Evolutionary conservation across 2,888 invertebrate species (phyloP).

Genomic region (Spilosoma lubricipeda): DNA sequence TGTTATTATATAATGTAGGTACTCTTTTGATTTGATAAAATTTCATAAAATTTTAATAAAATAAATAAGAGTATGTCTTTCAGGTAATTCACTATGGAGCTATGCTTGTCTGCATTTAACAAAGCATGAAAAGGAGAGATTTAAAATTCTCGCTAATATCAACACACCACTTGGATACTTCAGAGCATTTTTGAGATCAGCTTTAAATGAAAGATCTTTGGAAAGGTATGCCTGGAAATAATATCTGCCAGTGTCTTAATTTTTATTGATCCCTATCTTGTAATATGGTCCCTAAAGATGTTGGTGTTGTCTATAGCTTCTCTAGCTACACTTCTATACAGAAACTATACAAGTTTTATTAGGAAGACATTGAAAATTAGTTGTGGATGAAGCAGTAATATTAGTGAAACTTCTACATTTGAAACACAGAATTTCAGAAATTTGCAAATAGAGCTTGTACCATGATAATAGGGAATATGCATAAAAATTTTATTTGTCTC

Average conservation of each 20-base stretch:
- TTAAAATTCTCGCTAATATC: slow-evolving; percentile 86
- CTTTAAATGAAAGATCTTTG: slow-evolving; percentile 96
- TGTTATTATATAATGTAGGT: neutral
- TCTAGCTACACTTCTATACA: neutral
- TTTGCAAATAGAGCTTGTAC: too few species aligned
- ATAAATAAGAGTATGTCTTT: slow-evolving; percentile 39
- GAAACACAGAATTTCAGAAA: neutral
- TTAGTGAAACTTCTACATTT: neutral
- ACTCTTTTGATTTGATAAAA: neutral
- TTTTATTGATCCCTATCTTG: neutral
- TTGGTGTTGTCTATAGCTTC: neutral
- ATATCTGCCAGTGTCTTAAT: neutral
- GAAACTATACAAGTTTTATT: too few species aligned
- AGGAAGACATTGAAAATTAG: neutral
- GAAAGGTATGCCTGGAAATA: slow-evolving; percentile 83
- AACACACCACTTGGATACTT: slow-evolving; percentile 90
- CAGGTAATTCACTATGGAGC: slow-evolving; percentile 90
- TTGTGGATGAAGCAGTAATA: neutral
- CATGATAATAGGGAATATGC: too few species aligned
- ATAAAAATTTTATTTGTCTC: too few species aligned
- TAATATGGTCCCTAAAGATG: neutral
- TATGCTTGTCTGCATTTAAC: slow-evolving; percentile 93
- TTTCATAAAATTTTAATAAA: neutral
- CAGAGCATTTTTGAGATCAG: slow-evolving; percentile 95
- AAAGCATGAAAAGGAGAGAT: slow-evolving; percentile 95